Conservation (phyloP, 2,113 vertebrate species). For the Lethenteron camtschaticum region DNA sequence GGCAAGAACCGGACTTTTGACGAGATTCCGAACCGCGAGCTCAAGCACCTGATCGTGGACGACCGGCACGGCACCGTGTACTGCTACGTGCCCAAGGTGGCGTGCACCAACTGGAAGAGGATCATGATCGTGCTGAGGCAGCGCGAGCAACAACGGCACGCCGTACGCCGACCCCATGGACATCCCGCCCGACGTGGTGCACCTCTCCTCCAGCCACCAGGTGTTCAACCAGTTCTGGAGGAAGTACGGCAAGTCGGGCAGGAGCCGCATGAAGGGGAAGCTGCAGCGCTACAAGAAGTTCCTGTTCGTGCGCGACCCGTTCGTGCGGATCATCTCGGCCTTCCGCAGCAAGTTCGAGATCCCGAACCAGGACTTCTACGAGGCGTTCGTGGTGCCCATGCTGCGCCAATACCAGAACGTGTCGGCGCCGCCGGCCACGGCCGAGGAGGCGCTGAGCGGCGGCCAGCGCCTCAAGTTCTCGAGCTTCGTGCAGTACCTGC, state of each 20-base stretch:
- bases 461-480: conserved; percentile 56
- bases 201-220: conserved; percentile 71
- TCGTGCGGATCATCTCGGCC: conserved; percentile 81
- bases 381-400: conserved; percentile 52
- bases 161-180: conserved; percentile 60
- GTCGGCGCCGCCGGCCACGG: conserved; percentile 37
- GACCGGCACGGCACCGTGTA: conserved; percentile 85
- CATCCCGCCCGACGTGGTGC: conserved; percentile 48
- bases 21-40: conserved; percentile 79
- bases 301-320: conserved; percentile 77
- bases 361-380: conserved; percentile 73
- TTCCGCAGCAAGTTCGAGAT: conserved; percentile 84
- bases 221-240: conserved; percentile 96
- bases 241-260: conserved; percentile 64
- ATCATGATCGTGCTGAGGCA: conserved; percentile 89
- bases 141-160: conserved; percentile 41
- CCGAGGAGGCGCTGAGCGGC: conserved; percentile 43
- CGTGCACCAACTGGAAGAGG: conserved; percentile 93
- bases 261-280: conserved; percentile 86
- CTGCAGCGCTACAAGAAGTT: conserved; percentile 96
- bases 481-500: conserved; percentile 73
- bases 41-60: conserved; percentile 85
- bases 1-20: conserved; percentile 75
- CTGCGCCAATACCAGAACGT: conserved; percentile 28
- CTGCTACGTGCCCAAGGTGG: conserved; percentile 93